Base-by-base conservation (phyloP, 2,113 vertebrate species). In the Oryzias celebensis region DNA sequence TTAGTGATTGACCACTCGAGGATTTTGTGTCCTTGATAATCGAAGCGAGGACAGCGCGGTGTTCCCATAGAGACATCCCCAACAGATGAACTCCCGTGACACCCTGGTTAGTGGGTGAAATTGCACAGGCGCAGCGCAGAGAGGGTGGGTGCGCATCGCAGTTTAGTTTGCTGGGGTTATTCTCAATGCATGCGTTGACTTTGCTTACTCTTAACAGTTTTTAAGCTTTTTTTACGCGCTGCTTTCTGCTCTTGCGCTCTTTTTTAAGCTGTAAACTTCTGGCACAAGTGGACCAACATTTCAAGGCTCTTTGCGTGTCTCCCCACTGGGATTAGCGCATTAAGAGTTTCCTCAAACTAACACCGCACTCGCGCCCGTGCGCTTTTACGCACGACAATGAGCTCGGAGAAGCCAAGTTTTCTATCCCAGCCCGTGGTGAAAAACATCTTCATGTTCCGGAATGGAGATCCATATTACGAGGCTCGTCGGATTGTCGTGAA, bases 391-490 rank as follows among this genome's bases (percentile, higher is more conserved):
- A 26, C 57, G 48, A 63, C 26, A 5, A 92, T 93, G 91, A 73
- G 75, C 28, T 77, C 84, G 17, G 73, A 91, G 0, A 93, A 92
- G 80, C 91, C 90, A 4, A 91, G 85, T 28, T 93, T 94, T 81
- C 87, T 94, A 42, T 91, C 94, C 0, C 97, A 98, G 90, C 97
- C 97, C 0, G 87, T 88, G 3, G 97, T 98, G 72, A 98, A 97
- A 88, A 96, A 91, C 46, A 88, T 99, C 24, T 89, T 93, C 69
- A 93, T 99, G 65, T 99, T 93, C 78, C 91, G 96, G 44, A 99
- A 99, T 16, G 97, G 97, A 4, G 96, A 99, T 77, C 93, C 94
- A 0, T 96, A 94, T 85, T 97, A 93, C 72, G 93, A 95, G 1
- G 95, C 96, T 2, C 94, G 94, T 2, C 93, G 95, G 12, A 88